A percentile compares a stretch with the other conserved stretches of the same genome.
Evolutionary conservation across 1,140 invertebrate species (phyloP).

Genomic region (Heterodera carotae): DNA sequence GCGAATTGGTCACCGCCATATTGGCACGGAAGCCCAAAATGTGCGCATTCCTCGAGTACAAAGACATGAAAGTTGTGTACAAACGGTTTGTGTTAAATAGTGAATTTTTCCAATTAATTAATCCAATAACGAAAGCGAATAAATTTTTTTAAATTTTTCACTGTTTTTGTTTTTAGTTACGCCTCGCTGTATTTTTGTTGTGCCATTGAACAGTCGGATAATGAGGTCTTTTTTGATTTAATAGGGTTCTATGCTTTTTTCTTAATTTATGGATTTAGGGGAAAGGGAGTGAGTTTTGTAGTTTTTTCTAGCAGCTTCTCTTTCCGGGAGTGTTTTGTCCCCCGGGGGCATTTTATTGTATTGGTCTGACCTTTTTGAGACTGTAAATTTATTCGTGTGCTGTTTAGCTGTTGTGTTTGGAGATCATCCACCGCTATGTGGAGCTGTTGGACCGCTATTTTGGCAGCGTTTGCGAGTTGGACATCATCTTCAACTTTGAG

Average conservation of each 20-base stretch:
- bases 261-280: too few relatives aligned
- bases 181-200: constrained; percentile 99
- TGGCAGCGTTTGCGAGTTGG: constrained; percentile 89
- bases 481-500: constrained; percentile 99
- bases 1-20: constrained; percentile 95
- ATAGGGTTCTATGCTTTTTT: too few relatives aligned
- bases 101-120: neutral
- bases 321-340: too few relatives aligned
- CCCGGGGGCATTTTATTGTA: too few relatives aligned
- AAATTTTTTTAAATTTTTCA: constrained; percentile 33
- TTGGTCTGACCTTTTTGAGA: too few relatives aligned
- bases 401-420: constrained; percentile 92
- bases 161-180: too few relatives aligned
- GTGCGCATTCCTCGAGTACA: constrained; percentile 99
- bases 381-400: too few relatives aligned
- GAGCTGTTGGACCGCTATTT: constrained; percentile 99
- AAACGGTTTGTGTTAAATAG: constrained; percentile 77
- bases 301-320: too few relatives aligned
- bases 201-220: constrained; percentile 82
- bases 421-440: constrained; percentile 97
- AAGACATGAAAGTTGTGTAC: constrained; percentile 97
- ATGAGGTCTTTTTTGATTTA: too few relatives aligned
- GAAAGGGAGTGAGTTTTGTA: too few relatives aligned
- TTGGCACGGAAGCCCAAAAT: constrained; percentile 97
- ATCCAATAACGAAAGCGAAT: constrained; percentile 26